Evolutionary conservation across 2,113 vertebrate species (phyloP).

Genomic region (Rynchops niger): DNA sequence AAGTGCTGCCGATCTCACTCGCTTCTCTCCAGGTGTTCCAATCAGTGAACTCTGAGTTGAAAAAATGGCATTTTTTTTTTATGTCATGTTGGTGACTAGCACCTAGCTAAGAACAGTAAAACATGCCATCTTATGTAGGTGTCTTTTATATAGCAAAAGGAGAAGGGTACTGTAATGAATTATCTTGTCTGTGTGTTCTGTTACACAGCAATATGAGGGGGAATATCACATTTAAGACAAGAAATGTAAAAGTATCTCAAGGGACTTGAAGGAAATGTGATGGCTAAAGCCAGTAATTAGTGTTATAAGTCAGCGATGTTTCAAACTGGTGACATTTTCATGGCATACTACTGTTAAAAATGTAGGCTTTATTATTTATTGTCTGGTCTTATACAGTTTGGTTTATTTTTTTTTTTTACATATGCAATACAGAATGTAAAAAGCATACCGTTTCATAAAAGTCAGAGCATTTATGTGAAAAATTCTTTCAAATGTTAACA

Average conservation of each 20-base stretch:
- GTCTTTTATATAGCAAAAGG: not conserved
- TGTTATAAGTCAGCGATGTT: not conserved
- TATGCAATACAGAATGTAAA: not conserved
- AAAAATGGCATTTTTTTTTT: not conserved
- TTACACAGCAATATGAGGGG: not conserved
- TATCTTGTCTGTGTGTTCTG: not conserved
- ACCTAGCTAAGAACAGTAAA: not conserved
- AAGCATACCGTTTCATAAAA: not conserved
- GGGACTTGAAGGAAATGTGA: not conserved
- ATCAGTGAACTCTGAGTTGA: not conserved
- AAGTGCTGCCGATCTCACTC: not conserved
- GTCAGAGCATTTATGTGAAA: rapidly evolving
- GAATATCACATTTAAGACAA: not conserved
- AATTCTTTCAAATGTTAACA: not conserved
- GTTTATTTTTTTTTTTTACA: not conserved
- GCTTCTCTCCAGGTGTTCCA: not conserved
- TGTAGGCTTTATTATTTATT: not conserved
- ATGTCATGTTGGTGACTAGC: not conserved
- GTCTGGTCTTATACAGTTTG: not conserved
- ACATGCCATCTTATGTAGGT: not conserved
- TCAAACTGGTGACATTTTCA: not conserved
- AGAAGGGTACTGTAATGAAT: not conserved
- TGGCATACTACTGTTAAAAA: not conserved
- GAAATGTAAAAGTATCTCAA: not conserved
- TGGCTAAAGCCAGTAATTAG: not conserved